Evolutionary conservation across 2,113 vertebrate genomes (phyloP).

Genomic region (Syrrhaptes paradoxus): DNA sequence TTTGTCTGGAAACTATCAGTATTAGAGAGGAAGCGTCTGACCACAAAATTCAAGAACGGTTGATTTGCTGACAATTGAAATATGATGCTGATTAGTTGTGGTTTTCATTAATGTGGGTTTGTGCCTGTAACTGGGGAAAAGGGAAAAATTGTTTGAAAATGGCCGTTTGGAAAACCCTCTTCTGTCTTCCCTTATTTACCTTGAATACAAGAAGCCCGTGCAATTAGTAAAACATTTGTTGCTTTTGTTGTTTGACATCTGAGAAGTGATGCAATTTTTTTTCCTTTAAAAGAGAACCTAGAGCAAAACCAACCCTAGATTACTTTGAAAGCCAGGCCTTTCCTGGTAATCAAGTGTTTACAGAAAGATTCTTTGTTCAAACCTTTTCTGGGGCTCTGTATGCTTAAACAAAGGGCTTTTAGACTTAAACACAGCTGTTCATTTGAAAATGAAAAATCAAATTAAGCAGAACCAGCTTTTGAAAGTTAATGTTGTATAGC

Average conservation of each 20-base stretch:
- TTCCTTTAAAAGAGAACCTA: slow-evolving; percentile 25
- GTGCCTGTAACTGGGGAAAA: neutral
- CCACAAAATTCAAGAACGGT: neutral
- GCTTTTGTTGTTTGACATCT: slow-evolving; percentile 47
- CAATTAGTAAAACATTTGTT: slow-evolving; percentile 16
- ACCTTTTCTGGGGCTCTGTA: slow-evolving; percentile 72
- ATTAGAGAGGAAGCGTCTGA: neutral
- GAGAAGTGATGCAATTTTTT: slow-evolving; percentile 31
- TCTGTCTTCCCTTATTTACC: neutral
- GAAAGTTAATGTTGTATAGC: slow-evolving; percentile 77
- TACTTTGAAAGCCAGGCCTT: slow-evolving; percentile 66
- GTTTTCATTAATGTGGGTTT: neutral
- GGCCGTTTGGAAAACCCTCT: slow-evolving; percentile 6
- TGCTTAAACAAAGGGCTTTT: slow-evolving; percentile 81
- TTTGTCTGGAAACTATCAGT: neutral
- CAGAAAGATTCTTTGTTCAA: slow-evolving; percentile 76
- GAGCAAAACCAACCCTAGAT: neutral
- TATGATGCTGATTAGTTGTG: neutral
- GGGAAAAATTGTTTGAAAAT: neutral
- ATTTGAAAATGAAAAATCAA: slow-evolving; percentile 80
- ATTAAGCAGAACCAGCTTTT: slow-evolving; percentile 80
- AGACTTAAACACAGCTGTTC: slow-evolving; percentile 85
- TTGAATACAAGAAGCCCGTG: neutral
- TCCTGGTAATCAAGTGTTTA: slow-evolving; percentile 77
- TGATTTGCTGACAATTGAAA: neutral